These are phyloP conservation scores for Pseudotriccus pelzelni DNA, from an alignment of 2,797 vertebrate genomes.

Conservation along the genomic window DNA sequence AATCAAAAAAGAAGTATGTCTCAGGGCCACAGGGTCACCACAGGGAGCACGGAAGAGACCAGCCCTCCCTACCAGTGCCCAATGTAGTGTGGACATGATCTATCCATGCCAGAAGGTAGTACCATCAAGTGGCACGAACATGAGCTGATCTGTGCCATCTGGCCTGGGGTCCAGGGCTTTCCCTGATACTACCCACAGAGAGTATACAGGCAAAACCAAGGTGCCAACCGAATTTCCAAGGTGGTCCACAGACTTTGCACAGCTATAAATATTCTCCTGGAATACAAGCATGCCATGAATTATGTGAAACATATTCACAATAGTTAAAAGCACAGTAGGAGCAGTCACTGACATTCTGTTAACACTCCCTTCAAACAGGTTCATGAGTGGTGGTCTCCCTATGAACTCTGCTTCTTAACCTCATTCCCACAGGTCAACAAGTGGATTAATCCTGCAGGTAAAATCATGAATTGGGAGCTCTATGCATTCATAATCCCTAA, in stretches of 20 bases:
- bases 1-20: not conserved
- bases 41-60: not conserved
- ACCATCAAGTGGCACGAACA: not conserved
- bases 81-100: fast-evolving
- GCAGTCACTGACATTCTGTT: not conserved
- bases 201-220: not conserved
- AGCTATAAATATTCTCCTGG: not conserved
- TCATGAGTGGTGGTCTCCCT: not conserved
- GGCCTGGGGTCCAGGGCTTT: not conserved
- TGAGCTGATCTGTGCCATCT: not conserved
- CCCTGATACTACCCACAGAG: not conserved
- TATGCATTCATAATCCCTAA: not conserved
- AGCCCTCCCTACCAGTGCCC: not conserved
- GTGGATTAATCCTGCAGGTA: not conserved
- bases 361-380: not conserved
- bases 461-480: not conserved
- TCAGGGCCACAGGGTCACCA: not conserved
- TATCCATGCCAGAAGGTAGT: not conserved
- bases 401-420: not conserved
- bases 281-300: not conserved
- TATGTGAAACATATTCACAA: not conserved
- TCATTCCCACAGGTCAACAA: not conserved
- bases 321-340: not conserved
- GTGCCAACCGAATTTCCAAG: not conserved
- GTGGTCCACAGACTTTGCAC: not conserved